A percentile compares a stretch with the other conserved stretches of the same genome.
Evolutionary conservation across 2,113 vertebrate genomes (phyloP).

Genomic region (Syngnathoides biaculeatus): DNA sequence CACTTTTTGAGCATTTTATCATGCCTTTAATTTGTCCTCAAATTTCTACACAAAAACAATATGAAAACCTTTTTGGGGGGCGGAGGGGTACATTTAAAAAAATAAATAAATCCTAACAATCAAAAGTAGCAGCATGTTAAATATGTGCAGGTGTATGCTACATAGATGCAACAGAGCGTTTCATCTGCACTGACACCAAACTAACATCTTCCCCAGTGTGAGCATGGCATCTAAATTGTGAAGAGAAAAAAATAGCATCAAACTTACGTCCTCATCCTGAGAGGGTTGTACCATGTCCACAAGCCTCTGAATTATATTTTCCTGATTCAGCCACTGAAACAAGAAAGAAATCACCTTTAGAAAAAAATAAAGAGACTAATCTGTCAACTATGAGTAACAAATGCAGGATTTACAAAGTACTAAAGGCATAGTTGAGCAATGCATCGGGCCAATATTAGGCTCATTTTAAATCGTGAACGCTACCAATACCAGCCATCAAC

Average conservation of each 20-base stretch:
- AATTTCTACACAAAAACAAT: background rate
- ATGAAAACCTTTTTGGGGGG: no score
- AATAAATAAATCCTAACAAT: no score
- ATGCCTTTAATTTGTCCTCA: background rate
- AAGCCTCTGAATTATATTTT: constrained; percentile 93
- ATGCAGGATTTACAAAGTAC: no score
- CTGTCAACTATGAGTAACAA: background rate
- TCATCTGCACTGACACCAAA: background rate
- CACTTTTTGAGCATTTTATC: background rate
- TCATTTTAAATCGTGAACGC: no score
- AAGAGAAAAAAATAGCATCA: background rate
- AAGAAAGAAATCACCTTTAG: background rate
- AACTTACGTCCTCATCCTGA: constrained; percentile 97
- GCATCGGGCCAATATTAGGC: no score
- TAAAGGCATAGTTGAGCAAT: no score
- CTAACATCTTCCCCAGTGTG: background rate
- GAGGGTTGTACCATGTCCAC: constrained; percentile 94
- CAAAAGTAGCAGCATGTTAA: no score
- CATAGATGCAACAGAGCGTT: background rate
- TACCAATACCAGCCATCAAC: no score
- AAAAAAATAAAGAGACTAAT: background rate
- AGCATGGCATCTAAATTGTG: background rate
- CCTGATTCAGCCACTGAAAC: constrained; percentile 92
- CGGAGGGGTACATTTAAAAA: no score
- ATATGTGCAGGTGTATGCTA: no score